These are phyloP conservation scores for Brassicogethes aeneus DNA, from an alignment of 2,888 invertebrate species.

Conservation along the genomic window DNA sequence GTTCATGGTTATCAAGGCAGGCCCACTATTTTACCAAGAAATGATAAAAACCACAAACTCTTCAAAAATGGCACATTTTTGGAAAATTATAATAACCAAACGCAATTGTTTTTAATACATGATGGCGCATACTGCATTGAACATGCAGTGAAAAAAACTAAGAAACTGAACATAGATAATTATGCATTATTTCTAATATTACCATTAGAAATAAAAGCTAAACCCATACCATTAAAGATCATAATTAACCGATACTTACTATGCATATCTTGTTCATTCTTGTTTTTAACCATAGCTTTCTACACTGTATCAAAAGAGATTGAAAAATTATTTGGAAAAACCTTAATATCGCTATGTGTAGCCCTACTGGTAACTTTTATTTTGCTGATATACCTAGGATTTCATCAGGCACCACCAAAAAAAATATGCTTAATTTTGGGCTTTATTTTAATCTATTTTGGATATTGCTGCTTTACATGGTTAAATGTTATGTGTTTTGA, in stretches of 20 bases:
- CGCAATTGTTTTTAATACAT: no score
- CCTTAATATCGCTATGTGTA: neutral
- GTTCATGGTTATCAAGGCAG: neutral
- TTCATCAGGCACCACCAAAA: neutral
- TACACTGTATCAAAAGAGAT: neutral
- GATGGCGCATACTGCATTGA: neutral
- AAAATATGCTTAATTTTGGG: no score
- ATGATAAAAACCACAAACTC: no score
- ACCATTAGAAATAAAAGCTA: no score
- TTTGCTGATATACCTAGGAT: neutral
- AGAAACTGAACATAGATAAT: neutral
- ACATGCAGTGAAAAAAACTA: neutral
- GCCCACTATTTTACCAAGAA: neutral
- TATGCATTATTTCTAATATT: neutral
- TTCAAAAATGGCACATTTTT: no score
- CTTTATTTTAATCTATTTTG: neutral
- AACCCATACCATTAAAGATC: neutral
- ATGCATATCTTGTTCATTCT: neutral
- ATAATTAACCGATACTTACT: neutral
- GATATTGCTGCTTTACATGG: conserved; percentile 3
- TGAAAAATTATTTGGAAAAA: neutral
- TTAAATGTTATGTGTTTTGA: conserved; percentile 7
- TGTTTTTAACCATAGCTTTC: neutral
- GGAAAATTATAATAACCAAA: no score
- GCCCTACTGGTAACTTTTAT: neutral